phyloP scores from a whole-genome alignment of 2,888 invertebrate species.

The Galerucella calmariensis region DNA sequence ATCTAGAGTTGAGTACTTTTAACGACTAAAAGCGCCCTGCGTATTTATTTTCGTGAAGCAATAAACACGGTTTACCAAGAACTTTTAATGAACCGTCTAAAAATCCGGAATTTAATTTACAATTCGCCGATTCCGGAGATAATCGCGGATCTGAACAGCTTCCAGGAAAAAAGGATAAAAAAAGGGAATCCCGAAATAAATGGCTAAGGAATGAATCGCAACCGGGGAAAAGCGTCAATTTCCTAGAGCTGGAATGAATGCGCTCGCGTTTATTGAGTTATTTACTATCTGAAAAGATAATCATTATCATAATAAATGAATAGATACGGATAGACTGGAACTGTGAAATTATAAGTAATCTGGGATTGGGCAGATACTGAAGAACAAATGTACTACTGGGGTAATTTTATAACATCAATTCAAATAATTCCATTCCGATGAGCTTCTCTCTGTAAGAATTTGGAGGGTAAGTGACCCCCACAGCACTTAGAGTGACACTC shows the following conservation, averaged over 20 bases:
- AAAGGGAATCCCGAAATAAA: slow-evolving; percentile 12
- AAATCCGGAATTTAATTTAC: slow-evolving; percentile 33
- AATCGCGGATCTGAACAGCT: slow-evolving; percentile 20
- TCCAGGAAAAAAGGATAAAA: slow-evolving; percentile 20
- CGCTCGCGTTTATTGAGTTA: slow-evolving; percentile 21
- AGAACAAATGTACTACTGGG: too few relatives aligned
- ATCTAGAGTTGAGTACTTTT: slow-evolving; percentile 17
- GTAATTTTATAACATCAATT: too few relatives aligned
- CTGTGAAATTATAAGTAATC: too few relatives aligned
- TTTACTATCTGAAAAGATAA: slow-evolving; percentile 17
- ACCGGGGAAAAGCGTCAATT: slow-evolving; percentile 22
- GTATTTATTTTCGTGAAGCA: slow-evolving; percentile 30
- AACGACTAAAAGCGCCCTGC: slow-evolving; percentile 13
- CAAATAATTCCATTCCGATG: too few relatives aligned
- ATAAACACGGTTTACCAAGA: slow-evolving; percentile 33
- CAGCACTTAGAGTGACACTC: too few relatives aligned
- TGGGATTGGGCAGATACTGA: too few relatives aligned
- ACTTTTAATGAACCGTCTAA: slow-evolving; percentile 36
- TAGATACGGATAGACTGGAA: not conserved
- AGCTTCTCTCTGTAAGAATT: too few relatives aligned
- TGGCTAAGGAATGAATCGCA: slow-evolving; percentile 16
- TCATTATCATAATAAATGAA: slow-evolving; percentile 15
- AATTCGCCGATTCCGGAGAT: slow-evolving; percentile 27
- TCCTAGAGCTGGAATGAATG: slow-evolving; percentile 14
- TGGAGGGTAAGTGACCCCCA: too few relatives aligned